Base-by-base conservation (phyloP, 2,113 vertebrate species). In the Cryptotis parvus region DNA sequence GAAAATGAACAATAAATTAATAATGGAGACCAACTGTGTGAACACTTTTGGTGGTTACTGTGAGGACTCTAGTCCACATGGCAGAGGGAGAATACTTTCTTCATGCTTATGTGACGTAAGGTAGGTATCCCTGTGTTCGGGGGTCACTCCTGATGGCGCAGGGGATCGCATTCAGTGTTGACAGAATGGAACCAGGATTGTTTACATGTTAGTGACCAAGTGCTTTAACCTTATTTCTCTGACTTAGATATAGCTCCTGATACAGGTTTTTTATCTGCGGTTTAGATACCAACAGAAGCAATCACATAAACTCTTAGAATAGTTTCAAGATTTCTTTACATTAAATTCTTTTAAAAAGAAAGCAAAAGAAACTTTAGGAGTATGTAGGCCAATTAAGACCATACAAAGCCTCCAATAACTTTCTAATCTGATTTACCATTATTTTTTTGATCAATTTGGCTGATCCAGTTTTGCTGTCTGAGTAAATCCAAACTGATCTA, bases 401-500 rank as follows among this genome's bases (percentile, higher is more conserved):
- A 73, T 0, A 18, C 31, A 68, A 45, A 1, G 43, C 27, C 89
- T n/a, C 14, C 70, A 6, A 39, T 2, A 6, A 35, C 29, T 6
- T 61, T 35, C 75, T 22, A 35, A 37, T 78, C 45, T 94, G 81
- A 83, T 6, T 5, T 41, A 33, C 27, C 20, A 82, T 20, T 29
- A n/a, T n/a, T 16, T 16, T 73, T 33, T 11, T 7, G 22, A 58
- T 58, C 11, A 69, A 70, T 31, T 29, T 61, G 61, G 45, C 69
- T 1, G 35, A 33, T 31, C 27, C n/a, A 45, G 88, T 61, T 61
- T 35, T 74, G 70, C n/a, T n/a, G 37, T n/a, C 73, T 61, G 69
- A 73, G 93, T 70, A 93, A 78, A 92, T 81, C 31, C 58, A 74
- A 77, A 86, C 91, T 27, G 52, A 77, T 58, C 49, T 45, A 84